Evolutionary conservation across 2,888 invertebrate genomes (phyloP), one percentile per base, ranked within the genome.

Genomic region (Luperina testacea): DNA sequence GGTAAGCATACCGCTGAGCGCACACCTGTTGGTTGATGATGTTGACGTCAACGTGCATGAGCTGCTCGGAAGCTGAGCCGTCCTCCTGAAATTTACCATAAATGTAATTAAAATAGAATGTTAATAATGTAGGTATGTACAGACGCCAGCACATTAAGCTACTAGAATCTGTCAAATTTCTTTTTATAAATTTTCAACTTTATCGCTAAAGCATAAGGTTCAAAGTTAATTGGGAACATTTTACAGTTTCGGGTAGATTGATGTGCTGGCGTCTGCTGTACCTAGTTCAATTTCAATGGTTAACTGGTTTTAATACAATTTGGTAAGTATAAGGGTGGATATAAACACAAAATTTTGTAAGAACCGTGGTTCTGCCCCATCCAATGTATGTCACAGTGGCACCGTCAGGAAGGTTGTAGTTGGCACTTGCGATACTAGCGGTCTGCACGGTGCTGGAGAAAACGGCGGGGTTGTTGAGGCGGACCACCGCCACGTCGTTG

Each of bases 291-390:
- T 27, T 57, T 74, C 42, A 32, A 24, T 42, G 17, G 4, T 45
- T 17, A 75, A 13, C 6, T 75, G 45, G 53, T 20, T 27, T 24
- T 1, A 48, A 74, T 51, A 45, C n/a, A 8, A 65, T 45, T 45
- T 64, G 8, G 27, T 45, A 42, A 9, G 9, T 42, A 9, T 15
- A 72, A 9, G 24, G 3, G 8, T 48, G 7, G n/a, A 9, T 15
- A n/a, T 17, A 38, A 20, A 45, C 20, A 48, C 13, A 38, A 42
- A 63, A 76, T 45, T 5, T 1, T 11, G 32, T 68, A 64, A 17
- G 32, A 87, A 94, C 94, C 77, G 32, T 8, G 17, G 91, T 87
- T 5, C 53, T 82, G 5, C 94, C 94, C 93, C 93, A 94, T 78
- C 94, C 94, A 53, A 91, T 78, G n/a, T 90, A 24, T 0, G 77